Evolutionary conservation across 2,113 vertebrate genomes (phyloP), one percentile per base, ranked within the genome.

Genomic region (Sander lucioperca): DNA sequence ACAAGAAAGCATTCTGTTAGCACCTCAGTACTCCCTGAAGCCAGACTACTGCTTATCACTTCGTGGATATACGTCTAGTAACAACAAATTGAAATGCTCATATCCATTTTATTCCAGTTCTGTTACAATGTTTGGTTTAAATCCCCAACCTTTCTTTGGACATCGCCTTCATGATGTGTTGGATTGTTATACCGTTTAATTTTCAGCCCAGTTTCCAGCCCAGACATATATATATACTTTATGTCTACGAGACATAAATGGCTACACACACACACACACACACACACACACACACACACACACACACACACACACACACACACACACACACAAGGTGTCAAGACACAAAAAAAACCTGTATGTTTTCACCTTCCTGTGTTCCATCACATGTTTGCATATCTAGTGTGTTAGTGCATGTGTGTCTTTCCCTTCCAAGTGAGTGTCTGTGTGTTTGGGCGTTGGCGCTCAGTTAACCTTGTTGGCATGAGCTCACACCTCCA

Each of bases 311-410:
- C 48, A 50, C 48, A 16, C 48, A 50, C 13, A 45, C 15, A 54
- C 23, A n/a, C 45, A 66, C 6, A 50, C 18, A 1, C 23, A 66
- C 6, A 1, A 15, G 9, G 33, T 72, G 71, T 80, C 62, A 72
- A 62, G 64, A 75, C 68, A 77, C 16, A 71, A 27, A 11, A 75
- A n/a, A n/a, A n/a, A n/a, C n/a, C 59, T 50, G 62, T 80, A 51
- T 57, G 54, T 54, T 71, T 72, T 67, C 39, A 30, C 54, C 73
- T 68, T 59, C 45, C 54, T 36, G 23, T 66, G 58, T 48, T 66
- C 33, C 18, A 39, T 13, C 50, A 13, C 43, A 48, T 62, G 25
- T 67, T 64, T 63, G 59, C 33, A 56, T 16, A 54, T 51, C 30
- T 19, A 11, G 23, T 50, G 11, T 63, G 61, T 36, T 21, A 45